Percentiles rank a stretch among this genome's conserved stretches.
phyloP scores from a whole-genome alignment of 2,888 invertebrate species.

The Dicyrtoma fusca region DNA sequence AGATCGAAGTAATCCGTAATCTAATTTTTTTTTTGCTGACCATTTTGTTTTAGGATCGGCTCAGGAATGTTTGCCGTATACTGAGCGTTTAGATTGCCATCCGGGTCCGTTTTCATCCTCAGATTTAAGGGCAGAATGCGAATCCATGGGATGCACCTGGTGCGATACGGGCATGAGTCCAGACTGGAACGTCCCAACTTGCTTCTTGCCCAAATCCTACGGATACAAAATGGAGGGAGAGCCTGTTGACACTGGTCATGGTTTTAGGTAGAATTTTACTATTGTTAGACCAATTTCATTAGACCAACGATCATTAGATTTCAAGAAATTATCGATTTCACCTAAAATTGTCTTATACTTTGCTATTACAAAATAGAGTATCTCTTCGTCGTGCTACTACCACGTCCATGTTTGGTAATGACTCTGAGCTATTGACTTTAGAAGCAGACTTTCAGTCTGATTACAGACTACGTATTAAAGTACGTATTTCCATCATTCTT shows the following conservation, averaged over 20 bases:
- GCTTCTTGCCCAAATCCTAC: slow-evolving; percentile 28
- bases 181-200: slow-evolving; percentile 22
- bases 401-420: slow-evolving; percentile 46
- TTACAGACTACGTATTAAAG: slow-evolving; percentile 50
- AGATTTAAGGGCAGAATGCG: slow-evolving; percentile 63
- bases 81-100: slow-evolving; percentile 66
- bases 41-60: slow-evolving; percentile 5
- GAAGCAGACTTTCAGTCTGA: slow-evolving; percentile 51
- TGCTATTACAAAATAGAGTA: too few relatives aligned
- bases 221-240: slow-evolving; percentile 48
- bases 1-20: too few relatives aligned
- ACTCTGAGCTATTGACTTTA: slow-evolving; percentile 41
- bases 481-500: too few relatives aligned
- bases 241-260: slow-evolving; percentile 40
- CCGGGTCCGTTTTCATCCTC: slow-evolving; percentile 63
- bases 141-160: slow-evolving; percentile 74
- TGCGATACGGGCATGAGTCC: slow-evolving; percentile 7
- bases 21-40: too few relatives aligned
- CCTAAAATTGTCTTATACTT: too few relatives aligned
- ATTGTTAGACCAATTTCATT: too few relatives aligned
- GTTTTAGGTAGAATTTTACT: slow-evolving; percentile 38
- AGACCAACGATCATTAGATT: too few relatives aligned
- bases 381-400: slow-evolving; percentile 41
- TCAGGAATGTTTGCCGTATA: slow-evolving; percentile 21
- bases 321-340: neutral